A percentile compares a stretch with the other conserved stretches of the same genome.
Conservation (phyloP, 1,140 invertebrate species). For the Dendrolimus punctatus region DNA sequence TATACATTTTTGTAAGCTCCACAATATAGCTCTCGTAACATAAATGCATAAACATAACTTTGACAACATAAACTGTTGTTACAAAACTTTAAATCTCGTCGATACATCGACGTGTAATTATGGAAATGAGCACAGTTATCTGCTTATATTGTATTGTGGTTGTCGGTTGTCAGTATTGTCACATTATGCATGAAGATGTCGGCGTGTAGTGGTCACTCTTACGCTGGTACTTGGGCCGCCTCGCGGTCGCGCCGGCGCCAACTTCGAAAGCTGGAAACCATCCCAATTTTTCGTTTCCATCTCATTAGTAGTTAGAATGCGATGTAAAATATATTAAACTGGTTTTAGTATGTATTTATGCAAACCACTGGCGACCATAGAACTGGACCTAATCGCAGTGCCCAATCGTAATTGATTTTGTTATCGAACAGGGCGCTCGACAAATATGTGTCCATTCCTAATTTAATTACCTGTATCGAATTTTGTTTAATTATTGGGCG, state of each 20-base stretch:
- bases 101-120: slow-evolving; percentile 15
- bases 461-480: slow-evolving; percentile 15
- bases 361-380: slow-evolving; percentile 21
- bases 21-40: no score
- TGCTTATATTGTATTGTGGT: slow-evolving; percentile 8
- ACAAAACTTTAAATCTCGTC: slow-evolving; percentile 6
- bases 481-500: slow-evolving; percentile 10
- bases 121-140: slow-evolving; percentile 11
- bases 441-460: slow-evolving; percentile 12
- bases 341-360: slow-evolving; percentile 25
- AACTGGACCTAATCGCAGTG: slow-evolving; percentile 21
- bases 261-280: slow-evolving; percentile 18
- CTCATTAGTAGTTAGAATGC: slow-evolving; percentile 23
- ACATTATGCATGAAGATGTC: slow-evolving; percentile 12
- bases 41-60: no score
- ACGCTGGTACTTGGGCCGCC: slow-evolving; percentile 1
- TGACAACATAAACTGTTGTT: slow-evolving; percentile 6
- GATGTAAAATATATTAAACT: slow-evolving; percentile 27
- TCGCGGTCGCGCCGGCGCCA: slow-evolving; percentile 23
- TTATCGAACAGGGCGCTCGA: slow-evolving; percentile 18
- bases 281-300: slow-evolving; percentile 33
- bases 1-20: no score
- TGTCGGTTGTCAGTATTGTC: slow-evolving; percentile 12
- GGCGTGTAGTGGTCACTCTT: slow-evolving; percentile 19
- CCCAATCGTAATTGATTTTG: slow-evolving; percentile 26